Conservation (phyloP, 2,888 invertebrate genomes). For the Ferrisia virgata region DNA sequence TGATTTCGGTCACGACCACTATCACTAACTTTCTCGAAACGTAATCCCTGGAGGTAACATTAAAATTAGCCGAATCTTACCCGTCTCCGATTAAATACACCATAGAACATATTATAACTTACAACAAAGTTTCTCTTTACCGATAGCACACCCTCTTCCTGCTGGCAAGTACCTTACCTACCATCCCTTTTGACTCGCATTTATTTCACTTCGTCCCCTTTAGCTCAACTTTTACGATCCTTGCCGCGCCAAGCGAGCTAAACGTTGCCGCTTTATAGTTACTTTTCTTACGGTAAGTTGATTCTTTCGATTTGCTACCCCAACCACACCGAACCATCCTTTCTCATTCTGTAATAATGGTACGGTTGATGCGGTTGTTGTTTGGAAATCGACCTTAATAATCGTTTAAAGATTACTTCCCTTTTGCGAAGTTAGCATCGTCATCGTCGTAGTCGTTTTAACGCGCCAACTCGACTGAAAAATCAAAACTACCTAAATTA, state of each 20-base stretch:
- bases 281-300: not conserved
- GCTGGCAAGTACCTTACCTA: too few relatives aligned
- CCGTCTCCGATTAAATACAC: not conserved
- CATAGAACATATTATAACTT: not conserved
- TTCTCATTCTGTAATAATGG: not conserved
- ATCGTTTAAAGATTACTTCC: not conserved
- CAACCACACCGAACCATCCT: not conserved
- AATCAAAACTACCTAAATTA: not conserved
- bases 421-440: not conserved
- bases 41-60: not conserved
- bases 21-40: not conserved
- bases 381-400: not conserved
- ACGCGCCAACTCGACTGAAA: not conserved
- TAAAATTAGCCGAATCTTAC: not conserved
- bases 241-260: not conserved
- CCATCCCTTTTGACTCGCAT: too few relatives aligned
- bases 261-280: not conserved
- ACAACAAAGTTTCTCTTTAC: conserved; percentile 1
- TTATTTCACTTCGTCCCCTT: too few relatives aligned
- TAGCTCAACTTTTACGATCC: not conserved
- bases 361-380: not conserved
- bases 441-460: not conserved
- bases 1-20: conserved; percentile 1
- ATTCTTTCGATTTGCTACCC: not conserved
- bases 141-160: too few relatives aligned